Evolutionary conservation across 2,888 invertebrate genomes (phyloP), one percentile per base, ranked within the genome.

Genomic region (Lucinisca nassula): DNA sequence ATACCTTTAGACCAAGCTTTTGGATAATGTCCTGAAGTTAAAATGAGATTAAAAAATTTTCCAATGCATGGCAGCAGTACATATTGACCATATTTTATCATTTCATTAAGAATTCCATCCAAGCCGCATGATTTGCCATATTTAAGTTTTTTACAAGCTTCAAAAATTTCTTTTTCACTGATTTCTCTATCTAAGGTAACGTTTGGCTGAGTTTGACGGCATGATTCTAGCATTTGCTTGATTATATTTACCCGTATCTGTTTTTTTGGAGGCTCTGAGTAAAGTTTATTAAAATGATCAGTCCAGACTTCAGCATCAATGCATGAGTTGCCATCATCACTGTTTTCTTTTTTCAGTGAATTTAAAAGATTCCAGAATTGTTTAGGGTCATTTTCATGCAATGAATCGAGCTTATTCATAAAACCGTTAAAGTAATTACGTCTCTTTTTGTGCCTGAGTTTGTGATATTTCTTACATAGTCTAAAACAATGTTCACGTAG

Each of bases 91-190:
- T 55, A 38, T 8, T 76, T 76, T 35, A 76, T 24, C 49, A 76
- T 79, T 79, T 79, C 79, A 67, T 79, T 79, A 14, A n/a, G 14
- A 17, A 76, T 51, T 2, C 77, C 51, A 55, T 76, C 55, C 1
- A 55, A 10, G 1, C 77, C 77, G 32, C 77, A 51, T 3, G 10
- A 21, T 12, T 76, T 76, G 8, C 37, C 55, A 55, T 55, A 35
- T 55, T 76, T 76, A 24, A 76, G 55, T 1, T 55, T 55, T 3
- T 17, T 76, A 38, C 45, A 49, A 2, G 51, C 37, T 14, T 37
- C n/a, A 12, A 49, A 0, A 21, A 76, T 49, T 32, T 76, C 77
- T 10, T 32, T 76, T 37, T 76, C 10, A 76, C 51, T 35, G 2
- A 67, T 37, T 35, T 6, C 17, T 67, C 21, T 67, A 67, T 67